These are phyloP conservation scores for Macrosoma leucophasiata DNA, from an alignment of 2,888 invertebrate genomes.

Conservation along the genomic window DNA sequence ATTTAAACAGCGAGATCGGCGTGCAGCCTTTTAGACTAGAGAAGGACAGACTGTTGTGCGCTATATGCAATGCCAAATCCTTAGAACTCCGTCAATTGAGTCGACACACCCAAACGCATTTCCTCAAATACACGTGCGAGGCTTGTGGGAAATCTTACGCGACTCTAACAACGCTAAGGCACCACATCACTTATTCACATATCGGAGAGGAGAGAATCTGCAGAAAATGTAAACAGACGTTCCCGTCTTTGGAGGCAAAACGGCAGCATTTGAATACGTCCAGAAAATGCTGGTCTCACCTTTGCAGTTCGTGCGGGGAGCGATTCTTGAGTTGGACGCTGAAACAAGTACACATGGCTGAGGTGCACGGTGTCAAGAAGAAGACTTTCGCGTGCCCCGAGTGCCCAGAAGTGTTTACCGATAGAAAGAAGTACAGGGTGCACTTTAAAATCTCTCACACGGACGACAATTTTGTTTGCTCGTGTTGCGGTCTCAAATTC, in stretches of 20 bases:
- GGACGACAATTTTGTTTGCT: conserved; percentile 51
- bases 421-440: conserved; percentile 45
- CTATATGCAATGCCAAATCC: conserved; percentile 46
- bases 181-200: conserved; percentile 50
- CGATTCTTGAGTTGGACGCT: conserved; percentile 47
- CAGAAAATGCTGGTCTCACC: conserved; percentile 50
- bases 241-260: conserved; percentile 43
- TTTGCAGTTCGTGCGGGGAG: conserved; percentile 52
- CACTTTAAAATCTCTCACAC: conserved; percentile 55
- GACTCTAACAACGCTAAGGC: conserved; percentile 46
- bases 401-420: conserved; percentile 44
- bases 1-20: conserved; percentile 42
- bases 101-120: conserved; percentile 57
- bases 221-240: conserved; percentile 52
- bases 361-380: conserved; percentile 44
- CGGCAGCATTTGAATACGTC: conserved; percentile 44
- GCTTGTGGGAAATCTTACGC: conserved; percentile 60
- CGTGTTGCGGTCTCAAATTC: conserved; percentile 56
- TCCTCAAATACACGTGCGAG: conserved; percentile 55
- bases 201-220: conserved; percentile 46
- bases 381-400: conserved; percentile 49
- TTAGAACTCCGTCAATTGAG: conserved; percentile 50
- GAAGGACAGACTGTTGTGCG: conserved; percentile 46
- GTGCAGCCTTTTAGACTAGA: conserved; percentile 54
- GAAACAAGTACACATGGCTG: conserved; percentile 47